Evolutionary conservation across 2,113 vertebrate genomes (phyloP).

Genomic region (Microcebus jonahi): DNA sequence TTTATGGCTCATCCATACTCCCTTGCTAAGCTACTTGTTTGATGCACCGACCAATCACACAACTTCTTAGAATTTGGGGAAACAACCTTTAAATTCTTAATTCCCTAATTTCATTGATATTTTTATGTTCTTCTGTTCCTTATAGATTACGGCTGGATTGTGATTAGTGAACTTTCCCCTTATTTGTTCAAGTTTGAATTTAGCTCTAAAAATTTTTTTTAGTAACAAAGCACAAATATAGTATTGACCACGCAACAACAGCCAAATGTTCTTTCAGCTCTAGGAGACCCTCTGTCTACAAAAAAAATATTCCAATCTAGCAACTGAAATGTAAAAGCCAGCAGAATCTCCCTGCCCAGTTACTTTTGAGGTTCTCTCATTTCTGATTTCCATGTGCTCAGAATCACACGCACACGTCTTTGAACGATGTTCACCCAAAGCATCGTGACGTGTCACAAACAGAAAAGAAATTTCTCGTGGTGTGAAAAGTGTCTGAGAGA

Average conservation of each 20-base stretch:
- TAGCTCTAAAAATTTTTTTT: neutral
- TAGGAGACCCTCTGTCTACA: neutral
- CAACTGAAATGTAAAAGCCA: conserved; percentile 37
- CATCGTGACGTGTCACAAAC: conserved; percentile 59
- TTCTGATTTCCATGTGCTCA: conserved; percentile 10
- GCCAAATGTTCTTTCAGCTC: neutral
- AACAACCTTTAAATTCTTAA: neutral
- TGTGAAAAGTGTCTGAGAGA: conserved; percentile 49
- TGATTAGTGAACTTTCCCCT: neutral
- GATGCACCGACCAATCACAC: neutral
- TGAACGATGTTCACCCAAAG: conserved; percentile 47
- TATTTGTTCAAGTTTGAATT: neutral
- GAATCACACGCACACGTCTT: neutral
- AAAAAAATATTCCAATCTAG: neutral
- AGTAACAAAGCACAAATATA: neutral
- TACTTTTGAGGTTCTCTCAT: neutral
- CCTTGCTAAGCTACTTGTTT: neutral
- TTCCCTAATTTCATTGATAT: neutral
- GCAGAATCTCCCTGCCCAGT: neutral
- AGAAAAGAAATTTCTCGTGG: conserved; percentile 48
- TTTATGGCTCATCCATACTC: neutral
- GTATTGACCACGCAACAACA: neutral
- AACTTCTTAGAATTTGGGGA: neutral
- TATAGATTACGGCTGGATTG: neutral
- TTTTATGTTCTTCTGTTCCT: neutral